These are phyloP conservation scores for Melanotaenia parkinsoni DNA, from an alignment of 2,797 vertebrate genomes.

Conservation along the genomic window DNA sequence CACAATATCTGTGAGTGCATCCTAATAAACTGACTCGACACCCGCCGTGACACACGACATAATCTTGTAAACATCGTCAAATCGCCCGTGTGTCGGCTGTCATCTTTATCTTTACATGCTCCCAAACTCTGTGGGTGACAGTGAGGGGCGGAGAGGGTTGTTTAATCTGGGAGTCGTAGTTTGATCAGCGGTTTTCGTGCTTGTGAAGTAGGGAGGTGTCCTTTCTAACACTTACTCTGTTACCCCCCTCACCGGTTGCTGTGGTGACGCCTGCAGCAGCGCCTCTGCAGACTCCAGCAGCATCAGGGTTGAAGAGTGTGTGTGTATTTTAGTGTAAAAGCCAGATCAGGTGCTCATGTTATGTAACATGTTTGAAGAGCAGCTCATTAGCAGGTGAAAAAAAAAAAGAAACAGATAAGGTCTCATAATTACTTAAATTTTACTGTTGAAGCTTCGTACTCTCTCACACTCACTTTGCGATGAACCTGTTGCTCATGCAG, in stretches of 20 bases:
- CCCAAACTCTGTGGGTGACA: constrained; percentile 23
- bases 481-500: constrained; percentile 53
- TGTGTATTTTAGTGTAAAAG: constrained; percentile 18
- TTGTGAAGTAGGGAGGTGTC: constrained; percentile 36
- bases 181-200: constrained; percentile 56
- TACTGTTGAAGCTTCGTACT: constrained; percentile 21
- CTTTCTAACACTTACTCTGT: constrained; percentile 13
- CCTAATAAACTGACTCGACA: constrained; percentile 45
- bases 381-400: not conserved
- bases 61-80: constrained; percentile 45
- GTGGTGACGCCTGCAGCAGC: constrained; percentile 71
- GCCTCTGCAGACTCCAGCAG: constrained; percentile 55
- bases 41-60: constrained; percentile 12
- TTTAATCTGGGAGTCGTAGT: constrained; percentile 55
- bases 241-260: constrained; percentile 66
- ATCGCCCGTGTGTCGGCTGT: constrained; percentile 20
- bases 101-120: constrained; percentile 50
- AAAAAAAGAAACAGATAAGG: constrained; percentile 14
- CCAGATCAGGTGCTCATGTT: constrained; percentile 30
- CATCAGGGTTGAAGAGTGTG: constrained; percentile 35
- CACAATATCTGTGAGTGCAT: constrained; percentile 41
- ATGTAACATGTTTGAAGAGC: constrained; percentile 28
- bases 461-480: not conserved
- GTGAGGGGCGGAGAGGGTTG: constrained; percentile 43
- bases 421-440: not conserved